Evolutionary conservation across 2,113 vertebrate genomes (phyloP), one percentile per base, ranked within the genome.

Genomic region (Crotalus helleri): DNA sequence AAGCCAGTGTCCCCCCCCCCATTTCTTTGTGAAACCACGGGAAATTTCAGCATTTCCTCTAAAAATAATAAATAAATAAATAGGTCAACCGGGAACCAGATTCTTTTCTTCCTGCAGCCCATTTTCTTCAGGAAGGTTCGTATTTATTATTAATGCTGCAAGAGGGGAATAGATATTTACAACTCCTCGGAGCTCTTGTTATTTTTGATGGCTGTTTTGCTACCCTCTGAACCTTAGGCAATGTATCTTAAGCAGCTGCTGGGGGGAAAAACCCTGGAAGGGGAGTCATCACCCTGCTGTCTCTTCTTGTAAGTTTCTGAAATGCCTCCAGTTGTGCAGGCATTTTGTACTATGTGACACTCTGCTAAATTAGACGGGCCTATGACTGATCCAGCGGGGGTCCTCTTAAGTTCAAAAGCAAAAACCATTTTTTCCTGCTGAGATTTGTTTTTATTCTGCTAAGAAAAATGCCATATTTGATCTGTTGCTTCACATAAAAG

Each of bases 111-210:
- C 93, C 94, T 85, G 21, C 90, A 92, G 92, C 95, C 87, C 94
- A 96, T 95, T 55, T 55, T 5, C 19, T 51, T 96, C 97, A 96
- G 96, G 96, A 97, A 97, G 92, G 88, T 81, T 94, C 61, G n/a
- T 90, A 96, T 96, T 96, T 95, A 96, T 97, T 96, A 96, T 96
- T 96, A 96, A 95, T 91, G 88, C 7, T 58, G 93, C 64, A 93
- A 55, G 24, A 51, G 29, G 15, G 74, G 57, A 58, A 59, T 39
- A 93, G 89, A 74, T 21, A 9, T 17, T 81, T 81, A 81, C 33
- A 9, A 33, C 33, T 81, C 74, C 74, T 81, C 2, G 7, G 33
- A 81, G 74, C 74, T 81, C 74, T 81, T 81, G 74, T 81, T 81
- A 81, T 44, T 81, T 81, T 81, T 81, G 74, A 81, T 81, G 19